These are phyloP conservation scores for Augiades crinisus DNA, from an alignment of 2,888 invertebrate species.

Conservation along the genomic window DNA sequence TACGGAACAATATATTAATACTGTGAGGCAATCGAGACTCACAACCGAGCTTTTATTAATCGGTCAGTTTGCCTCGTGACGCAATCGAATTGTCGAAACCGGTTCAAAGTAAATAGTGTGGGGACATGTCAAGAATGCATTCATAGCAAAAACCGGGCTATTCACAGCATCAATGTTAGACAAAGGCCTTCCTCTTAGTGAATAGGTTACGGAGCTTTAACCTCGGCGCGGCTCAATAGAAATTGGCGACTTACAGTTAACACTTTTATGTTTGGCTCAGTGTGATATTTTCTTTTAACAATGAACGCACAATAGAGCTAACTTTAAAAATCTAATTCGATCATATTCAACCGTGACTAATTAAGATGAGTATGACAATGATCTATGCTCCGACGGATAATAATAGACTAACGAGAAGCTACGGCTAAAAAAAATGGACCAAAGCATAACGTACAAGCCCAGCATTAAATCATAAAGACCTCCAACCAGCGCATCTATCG, in stretches of 20 bases:
- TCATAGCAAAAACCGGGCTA: constrained; percentile 11
- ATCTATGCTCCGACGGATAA: background rate
- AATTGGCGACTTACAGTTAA: constrained; percentile 8
- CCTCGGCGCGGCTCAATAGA: constrained; percentile 6
- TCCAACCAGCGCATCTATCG: background rate
- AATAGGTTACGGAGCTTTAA: constrained; percentile 18
- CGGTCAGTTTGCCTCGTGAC: constrained; percentile 26
- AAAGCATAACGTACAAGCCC: background rate
- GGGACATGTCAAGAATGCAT: constrained; percentile 18
- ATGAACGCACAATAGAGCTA: no score
- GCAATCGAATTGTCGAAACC: constrained; percentile 15
- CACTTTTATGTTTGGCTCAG: background rate
- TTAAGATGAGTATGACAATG: background rate
- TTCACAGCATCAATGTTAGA: constrained; percentile 10
- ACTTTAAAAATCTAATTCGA: no score
- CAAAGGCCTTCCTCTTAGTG: constrained; percentile 14
- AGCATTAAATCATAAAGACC: constrained; percentile 15
- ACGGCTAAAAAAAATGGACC: background rate
- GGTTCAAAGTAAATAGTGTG: constrained; percentile 19
- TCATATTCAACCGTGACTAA: no score
- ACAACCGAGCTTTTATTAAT: constrained; percentile 40
- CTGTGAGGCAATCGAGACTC: constrained; percentile 42
- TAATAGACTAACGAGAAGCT: background rate
- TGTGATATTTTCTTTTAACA: background rate
- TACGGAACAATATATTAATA: constrained; percentile 41